Base-by-base conservation (phyloP, 2,888 invertebrate species). In the Netelia melanura region DNA sequence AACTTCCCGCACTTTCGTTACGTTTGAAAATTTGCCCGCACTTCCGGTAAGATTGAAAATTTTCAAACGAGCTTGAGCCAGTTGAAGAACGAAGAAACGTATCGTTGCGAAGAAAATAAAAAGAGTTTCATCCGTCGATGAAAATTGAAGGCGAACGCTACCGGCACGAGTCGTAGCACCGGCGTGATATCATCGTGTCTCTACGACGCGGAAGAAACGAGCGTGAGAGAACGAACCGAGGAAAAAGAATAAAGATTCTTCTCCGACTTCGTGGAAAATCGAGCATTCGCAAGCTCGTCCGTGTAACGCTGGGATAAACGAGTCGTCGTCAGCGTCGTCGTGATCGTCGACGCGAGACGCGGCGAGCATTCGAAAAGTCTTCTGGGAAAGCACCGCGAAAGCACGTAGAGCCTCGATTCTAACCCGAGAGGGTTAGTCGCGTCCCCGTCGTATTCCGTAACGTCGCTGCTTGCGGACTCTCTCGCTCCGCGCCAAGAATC, bases 241-340 rank as follows among this genome's bases (percentile, higher is more conserved):
- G 30, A 65, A 2, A 21, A 65, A 65, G 44, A 58, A 21, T 74
- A 44, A 76, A 23, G 43, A 76, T 72, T 67, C 67, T 30, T 72
- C 80, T 75, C 65, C 82, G 71, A 67, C 58, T 85, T 83, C 83
- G 76, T 76, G 80, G 85, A 85, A 85, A 71, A 38, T 67, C 38
- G 77, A 56, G 64, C 62, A 62, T 54, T 54, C 52, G 8, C 54
- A 14, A 72, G 38, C 70, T 75, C 70, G 44, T 74, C 67, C 56
- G 43, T 48, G 68, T 70, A 38, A 44, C 14, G 65, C 44, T 64
- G 79, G 74, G 11, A 65, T 71, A 71, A 79, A 52, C 71, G 82
- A 75, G 75, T 82, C 79, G 79, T 48, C 10, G 48, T 11, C 14
- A 14, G 11, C 79, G 79, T 48, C 10, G 48, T 11, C 14, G 48